Percentiles rank a stretch among this genome's conserved stretches.
Evolutionary conservation across 2,888 invertebrate genomes (phyloP).

Genomic region (Steromphala cineraria): DNA sequence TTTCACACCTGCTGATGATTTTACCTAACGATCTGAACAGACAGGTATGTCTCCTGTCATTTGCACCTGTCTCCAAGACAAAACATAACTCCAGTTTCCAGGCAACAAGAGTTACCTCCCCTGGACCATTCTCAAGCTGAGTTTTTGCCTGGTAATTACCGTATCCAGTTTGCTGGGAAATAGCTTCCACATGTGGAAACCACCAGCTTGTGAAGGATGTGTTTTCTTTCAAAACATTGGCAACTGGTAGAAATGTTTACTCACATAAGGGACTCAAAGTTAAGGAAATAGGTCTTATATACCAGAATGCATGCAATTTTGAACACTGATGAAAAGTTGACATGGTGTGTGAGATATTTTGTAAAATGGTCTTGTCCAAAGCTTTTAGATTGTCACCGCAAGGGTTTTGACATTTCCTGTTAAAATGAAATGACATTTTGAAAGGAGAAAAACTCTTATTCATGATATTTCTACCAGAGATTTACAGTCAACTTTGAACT

Average conservation of each 20-base stretch:
- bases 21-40: no score
- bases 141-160: slow-evolving; percentile 11
- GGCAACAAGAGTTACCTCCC: slow-evolving; percentile 10
- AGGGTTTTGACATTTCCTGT: not conserved
- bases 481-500: not conserved
- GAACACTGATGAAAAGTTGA: slow-evolving; percentile 5
- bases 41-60: no score
- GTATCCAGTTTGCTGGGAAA: slow-evolving; percentile 12
- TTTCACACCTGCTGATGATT: no score
- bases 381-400: not conserved
- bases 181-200: slow-evolving; percentile 6
- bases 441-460: not conserved
- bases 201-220: not conserved
- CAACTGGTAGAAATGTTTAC: slow-evolving; percentile 14
- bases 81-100: no score
- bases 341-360: not conserved
- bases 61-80: no score
- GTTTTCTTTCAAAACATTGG: slow-evolving; percentile 17
- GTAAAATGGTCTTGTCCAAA: not conserved
- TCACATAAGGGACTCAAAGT: slow-evolving; percentile 21
- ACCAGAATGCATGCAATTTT: slow-evolving; percentile 11
- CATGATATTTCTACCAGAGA: not conserved
- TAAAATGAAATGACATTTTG: not conserved
- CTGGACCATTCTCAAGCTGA: not conserved
- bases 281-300: slow-evolving; percentile 21